Evolutionary conservation across 1,140 invertebrate species (phyloP).

Genomic region (Leptinotarsa undecemlineata): DNA sequence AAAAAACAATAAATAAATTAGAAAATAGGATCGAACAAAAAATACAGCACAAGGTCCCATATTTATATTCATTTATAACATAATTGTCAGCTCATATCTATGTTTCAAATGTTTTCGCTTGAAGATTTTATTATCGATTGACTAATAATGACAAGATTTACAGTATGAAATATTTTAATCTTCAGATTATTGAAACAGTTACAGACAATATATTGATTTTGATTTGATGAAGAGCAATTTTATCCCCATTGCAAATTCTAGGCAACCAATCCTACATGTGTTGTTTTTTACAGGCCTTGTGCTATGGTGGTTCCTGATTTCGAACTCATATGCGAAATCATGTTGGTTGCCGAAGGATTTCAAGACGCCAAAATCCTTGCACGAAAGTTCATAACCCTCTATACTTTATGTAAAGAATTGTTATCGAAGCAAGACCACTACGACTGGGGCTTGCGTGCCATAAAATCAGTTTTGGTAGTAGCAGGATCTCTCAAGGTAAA

Average conservation of each 20-base stretch:
- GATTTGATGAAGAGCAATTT: neutral
- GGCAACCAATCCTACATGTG: no score
- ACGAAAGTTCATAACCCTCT: conserved; percentile 94
- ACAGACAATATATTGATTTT: neutral
- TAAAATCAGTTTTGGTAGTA: conserved; percentile 94
- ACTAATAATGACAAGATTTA: no score
- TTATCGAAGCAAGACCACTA: conserved; percentile 97
- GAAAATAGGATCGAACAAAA: no score
- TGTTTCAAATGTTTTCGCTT: no score
- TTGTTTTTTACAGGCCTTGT: conserved; percentile 70
- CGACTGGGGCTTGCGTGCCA: conserved; percentile 94
- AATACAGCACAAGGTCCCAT: no score
- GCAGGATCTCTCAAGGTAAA: conserved; percentile 88
- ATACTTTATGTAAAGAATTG: conserved; percentile 92
- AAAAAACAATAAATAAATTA: no score
- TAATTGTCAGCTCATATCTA: no score
- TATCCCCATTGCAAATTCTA: neutral
- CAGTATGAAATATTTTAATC: no score
- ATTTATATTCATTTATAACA: no score
- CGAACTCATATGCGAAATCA: conserved; percentile 96
- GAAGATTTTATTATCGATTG: no score
- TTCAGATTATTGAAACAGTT: no score
- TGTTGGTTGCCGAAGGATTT: conserved; percentile 97
- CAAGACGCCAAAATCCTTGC: conserved; percentile 91
- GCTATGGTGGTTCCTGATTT: conserved; percentile 98